Evolutionary conservation across 2,888 invertebrate genomes (phyloP), one percentile per base, ranked within the genome.

Genomic region (Heliconius ethilla): DNA sequence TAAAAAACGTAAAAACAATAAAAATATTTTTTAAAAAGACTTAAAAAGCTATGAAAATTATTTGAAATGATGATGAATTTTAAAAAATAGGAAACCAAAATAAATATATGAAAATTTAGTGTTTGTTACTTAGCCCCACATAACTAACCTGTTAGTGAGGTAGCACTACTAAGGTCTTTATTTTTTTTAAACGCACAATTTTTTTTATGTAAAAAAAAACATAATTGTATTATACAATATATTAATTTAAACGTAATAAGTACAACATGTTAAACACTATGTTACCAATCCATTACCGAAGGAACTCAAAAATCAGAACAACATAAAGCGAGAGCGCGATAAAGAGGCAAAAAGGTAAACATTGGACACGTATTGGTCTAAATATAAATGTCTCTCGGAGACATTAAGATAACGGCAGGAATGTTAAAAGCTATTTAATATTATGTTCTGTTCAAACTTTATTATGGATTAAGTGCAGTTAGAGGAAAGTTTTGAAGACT

Each of bases 381-480:
- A 94, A 94, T 93, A 94, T 93, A 94, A 94, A 94, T 93, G 94
- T 94, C 93, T 90, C 86, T 82, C 83, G 81, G 86, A 84, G 87
- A 90, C 92, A 89, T 91, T 92, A 91, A 92, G 94, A 94, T 94
- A 93, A 83, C 85, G 80, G 29, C 75, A 80, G 91, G 94, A 94
- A 95, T 94, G 94, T 95, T 94, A 94, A 95, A 94, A 95, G 95
- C 94, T 94, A 94, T 94, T 95, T 95, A 95, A 95, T 94, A 94
- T 94, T 93, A 94, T 94, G 94, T 94, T 92, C 89, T 89, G 91
- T 93, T 92, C 93, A 90, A 92, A 93, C 93, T 94, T 94, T 93
- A 94, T 93, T 94, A 93, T 86, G 69, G 51, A 75, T 72, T 33
- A 13, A 18, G 75, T 40, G 78, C 22, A 15, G 78, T 4, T 25